Evolutionary conservation across 1,140 invertebrate genomes (phyloP).

Genomic region (Aphidius gifuensis): DNA sequence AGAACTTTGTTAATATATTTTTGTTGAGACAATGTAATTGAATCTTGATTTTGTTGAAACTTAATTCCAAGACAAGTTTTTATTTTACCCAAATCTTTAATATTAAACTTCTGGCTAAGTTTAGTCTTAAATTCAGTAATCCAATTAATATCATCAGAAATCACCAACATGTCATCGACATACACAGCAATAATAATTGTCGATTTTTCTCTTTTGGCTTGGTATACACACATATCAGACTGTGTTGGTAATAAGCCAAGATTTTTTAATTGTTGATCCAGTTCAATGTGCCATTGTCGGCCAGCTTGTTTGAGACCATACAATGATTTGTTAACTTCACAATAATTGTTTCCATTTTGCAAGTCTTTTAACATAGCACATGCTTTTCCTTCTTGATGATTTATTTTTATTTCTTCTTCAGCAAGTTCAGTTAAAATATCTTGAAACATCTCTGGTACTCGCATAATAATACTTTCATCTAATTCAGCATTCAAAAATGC

Average conservation of each 20-base stretch:
- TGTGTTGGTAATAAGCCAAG: slow-evolving; percentile 21
- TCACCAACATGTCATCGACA: slow-evolving; percentile 31
- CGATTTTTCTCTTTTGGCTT: slow-evolving; percentile 4
- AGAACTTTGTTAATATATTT: slow-evolving; percentile 27
- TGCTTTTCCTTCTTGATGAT: slow-evolving; percentile 14
- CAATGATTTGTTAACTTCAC: slow-evolving; percentile 29
- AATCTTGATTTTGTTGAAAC: slow-evolving; percentile 12
- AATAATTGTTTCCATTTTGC: slow-evolving; percentile 24
- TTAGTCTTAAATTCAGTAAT: slow-evolving; percentile 15
- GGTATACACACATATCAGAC: slow-evolving; percentile 32
- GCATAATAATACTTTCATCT: slow-evolving; percentile 39
- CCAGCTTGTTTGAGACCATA: slow-evolving; percentile 40
- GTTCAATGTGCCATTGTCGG: slow-evolving; percentile 31
- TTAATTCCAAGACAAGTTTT: slow-evolving; percentile 21
- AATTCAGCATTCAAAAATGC: slow-evolving; percentile 44
- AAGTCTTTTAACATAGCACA: slow-evolving; percentile 14
- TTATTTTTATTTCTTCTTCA: neutral
- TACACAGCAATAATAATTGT: slow-evolving; percentile 19
- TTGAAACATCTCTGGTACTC: slow-evolving; percentile 34
- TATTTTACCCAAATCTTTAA: slow-evolving; percentile 28
- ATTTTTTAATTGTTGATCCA: slow-evolving; percentile 22
- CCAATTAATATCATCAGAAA: slow-evolving; percentile 4
- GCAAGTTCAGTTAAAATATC: slow-evolving; percentile 17
- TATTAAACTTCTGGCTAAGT: slow-evolving; percentile 25
- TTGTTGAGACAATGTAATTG: slow-evolving; percentile 21